Conservation (phyloP, 2,113 vertebrate genomes). For the Ameiurus melas region DNA sequence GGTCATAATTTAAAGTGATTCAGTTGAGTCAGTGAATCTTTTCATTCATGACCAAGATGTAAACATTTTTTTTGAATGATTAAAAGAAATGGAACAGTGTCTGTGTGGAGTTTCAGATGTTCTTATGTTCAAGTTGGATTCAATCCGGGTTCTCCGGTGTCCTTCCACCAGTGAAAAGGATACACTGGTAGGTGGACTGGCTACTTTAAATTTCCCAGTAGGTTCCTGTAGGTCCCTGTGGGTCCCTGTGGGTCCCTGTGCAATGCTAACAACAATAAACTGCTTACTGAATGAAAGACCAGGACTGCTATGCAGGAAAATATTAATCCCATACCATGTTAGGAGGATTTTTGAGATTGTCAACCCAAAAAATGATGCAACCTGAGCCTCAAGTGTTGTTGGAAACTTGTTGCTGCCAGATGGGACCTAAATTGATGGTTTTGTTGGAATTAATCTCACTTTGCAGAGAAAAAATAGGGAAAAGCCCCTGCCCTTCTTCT, state of each 20-base stretch:
- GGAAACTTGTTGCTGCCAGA: neutral
- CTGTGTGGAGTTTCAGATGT: neutral
- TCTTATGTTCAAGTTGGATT: neutral
- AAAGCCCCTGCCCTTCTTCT: no score
- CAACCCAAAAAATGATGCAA: neutral
- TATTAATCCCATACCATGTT: no score
- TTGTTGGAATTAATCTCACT: no score
- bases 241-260: neutral
- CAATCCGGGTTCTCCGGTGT: neutral
- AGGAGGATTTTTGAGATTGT: no score
- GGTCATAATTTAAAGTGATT: neutral
- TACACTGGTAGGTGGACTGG: neutral
- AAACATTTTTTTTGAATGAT: no score
- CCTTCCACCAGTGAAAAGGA: neutral
- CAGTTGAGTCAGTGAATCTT: neutral
- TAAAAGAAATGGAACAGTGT: neutral
- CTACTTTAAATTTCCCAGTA: neutral
- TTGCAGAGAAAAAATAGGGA: no score
- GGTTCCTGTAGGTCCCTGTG: neutral
- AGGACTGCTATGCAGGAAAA: neutral
- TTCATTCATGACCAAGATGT: neutral
- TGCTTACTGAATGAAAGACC: neutral
- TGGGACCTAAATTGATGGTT: no score
- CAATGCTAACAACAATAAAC: neutral
- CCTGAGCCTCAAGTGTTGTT: neutral